Evolutionary conservation across 2,888 invertebrate species (phyloP).

Genomic region (Agrochola lychnidis): DNA sequence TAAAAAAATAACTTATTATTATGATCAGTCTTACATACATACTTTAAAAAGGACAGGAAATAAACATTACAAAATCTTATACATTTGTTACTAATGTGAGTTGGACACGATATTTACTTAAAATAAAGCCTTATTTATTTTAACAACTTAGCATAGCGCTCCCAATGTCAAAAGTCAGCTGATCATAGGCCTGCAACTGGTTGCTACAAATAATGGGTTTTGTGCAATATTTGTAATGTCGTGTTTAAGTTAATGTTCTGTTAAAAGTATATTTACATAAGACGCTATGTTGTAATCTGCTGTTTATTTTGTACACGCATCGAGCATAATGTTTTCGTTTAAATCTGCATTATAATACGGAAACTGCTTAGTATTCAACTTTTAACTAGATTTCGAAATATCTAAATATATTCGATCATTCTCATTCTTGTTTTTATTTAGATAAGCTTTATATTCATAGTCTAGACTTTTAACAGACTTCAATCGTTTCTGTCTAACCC

Average conservation of each 20-base stretch:
- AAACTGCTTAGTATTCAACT: neutral
- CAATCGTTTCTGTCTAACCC: too few species aligned
- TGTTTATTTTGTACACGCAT: constrained; percentile 6
- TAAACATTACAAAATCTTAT: constrained; percentile 1
- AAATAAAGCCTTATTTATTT: constrained; percentile 24
- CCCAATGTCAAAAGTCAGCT: constrained; percentile 39
- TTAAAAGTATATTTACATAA: constrained; percentile 30
- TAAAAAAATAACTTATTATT: too few species aligned
- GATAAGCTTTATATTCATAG: too few species aligned
- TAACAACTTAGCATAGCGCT: neutral
- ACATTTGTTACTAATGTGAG: neutral
- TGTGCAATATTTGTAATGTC: constrained; percentile 38
- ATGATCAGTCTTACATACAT: too few species aligned
- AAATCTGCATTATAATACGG: neutral
- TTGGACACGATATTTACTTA: constrained; percentile 12
- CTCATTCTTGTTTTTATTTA: too few species aligned
- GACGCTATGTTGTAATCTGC: constrained; percentile 17
- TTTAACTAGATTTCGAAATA: too few species aligned
- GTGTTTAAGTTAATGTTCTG: constrained; percentile 32
- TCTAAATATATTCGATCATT: too few species aligned
- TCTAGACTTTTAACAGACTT: too few species aligned
- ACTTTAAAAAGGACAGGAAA: constrained; percentile 5
- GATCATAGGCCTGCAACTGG: constrained; percentile 18
- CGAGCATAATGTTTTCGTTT: neutral
- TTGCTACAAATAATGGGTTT: constrained; percentile 35